phyloP scores from a whole-genome alignment of 2,113 vertebrate species.

The Fregata magnificens region DNA sequence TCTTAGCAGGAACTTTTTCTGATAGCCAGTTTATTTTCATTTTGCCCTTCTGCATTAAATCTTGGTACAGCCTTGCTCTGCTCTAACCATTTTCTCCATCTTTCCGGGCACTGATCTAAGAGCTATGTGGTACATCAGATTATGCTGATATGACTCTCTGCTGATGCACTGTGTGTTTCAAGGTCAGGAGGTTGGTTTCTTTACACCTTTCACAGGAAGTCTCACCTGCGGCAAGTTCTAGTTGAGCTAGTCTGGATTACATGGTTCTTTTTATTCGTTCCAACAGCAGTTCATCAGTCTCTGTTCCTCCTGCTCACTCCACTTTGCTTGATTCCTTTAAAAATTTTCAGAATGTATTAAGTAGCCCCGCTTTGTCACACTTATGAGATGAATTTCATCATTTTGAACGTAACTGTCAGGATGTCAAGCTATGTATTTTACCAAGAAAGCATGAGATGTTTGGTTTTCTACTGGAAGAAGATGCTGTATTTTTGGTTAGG shows the following conservation, averaged over 20 bases:
- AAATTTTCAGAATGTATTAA: not conserved
- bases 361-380: constrained; percentile 40
- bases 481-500: not conserved
- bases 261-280: not conserved
- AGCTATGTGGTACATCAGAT: not conserved
- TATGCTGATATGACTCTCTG: not conserved
- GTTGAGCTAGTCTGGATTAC: not conserved
- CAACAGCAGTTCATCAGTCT: not conserved
- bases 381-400: constrained; percentile 27
- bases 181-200: not conserved
- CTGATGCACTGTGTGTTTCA: not conserved
- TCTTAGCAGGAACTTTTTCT: not conserved
- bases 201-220: not conserved
- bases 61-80: not conserved
- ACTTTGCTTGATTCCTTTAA: not conserved
- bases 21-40: not conserved
- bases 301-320: not conserved
- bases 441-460: constrained; percentile 16
- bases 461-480: not conserved
- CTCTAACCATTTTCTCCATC: not conserved
- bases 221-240: not conserved
- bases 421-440: constrained; percentile 40
- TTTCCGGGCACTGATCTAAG: not conserved
- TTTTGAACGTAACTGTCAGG: constrained; percentile 34
- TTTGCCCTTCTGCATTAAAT: not conserved